phyloP scores from a whole-genome alignment of 1,140 invertebrate genomes.

The Sitobion miscanthi region DNA sequence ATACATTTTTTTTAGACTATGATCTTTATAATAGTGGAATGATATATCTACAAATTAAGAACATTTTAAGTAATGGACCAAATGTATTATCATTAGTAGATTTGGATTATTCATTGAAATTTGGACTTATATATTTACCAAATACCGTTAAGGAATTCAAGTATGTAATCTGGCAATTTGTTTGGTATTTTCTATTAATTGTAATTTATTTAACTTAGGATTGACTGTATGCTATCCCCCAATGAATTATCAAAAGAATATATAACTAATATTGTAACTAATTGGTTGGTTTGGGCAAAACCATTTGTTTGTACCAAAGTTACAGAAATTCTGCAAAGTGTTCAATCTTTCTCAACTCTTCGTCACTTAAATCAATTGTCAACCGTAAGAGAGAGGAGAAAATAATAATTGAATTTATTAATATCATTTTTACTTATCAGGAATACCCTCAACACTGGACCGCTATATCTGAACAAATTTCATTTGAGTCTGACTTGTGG shows the following conservation, averaged over 20 bases:
- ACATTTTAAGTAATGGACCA: neutral
- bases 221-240: neutral
- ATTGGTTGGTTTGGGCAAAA: conserved; percentile 46
- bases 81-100: conserved; percentile 47
- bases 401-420: neutral
- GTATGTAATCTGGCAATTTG: neutral
- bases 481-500: conserved; percentile 29
- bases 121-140: conserved; percentile 44
- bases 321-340: neutral
- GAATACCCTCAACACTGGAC: conserved; percentile 48
- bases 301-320: conserved; percentile 51
- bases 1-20: conserved; percentile 28
- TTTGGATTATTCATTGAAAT: conserved; percentile 53
- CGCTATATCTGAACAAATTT: conserved; percentile 35
- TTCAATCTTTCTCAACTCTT: conserved; percentile 30
- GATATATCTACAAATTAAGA: conserved; percentile 5
- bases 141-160: conserved; percentile 37
- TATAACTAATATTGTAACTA: conserved; percentile 48
- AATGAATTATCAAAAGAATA: conserved; percentile 43
- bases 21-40: conserved; percentile 24
- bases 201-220: neutral
- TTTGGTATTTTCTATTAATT: neutral
- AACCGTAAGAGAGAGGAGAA: neutral
- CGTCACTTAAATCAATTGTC: conserved; percentile 40
- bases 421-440: neutral